Percentiles rank a stretch among this genome's conserved stretches.
Evolutionary conservation across 1,140 invertebrate species (phyloP).

Genomic region (Copidosoma floridanum): DNA sequence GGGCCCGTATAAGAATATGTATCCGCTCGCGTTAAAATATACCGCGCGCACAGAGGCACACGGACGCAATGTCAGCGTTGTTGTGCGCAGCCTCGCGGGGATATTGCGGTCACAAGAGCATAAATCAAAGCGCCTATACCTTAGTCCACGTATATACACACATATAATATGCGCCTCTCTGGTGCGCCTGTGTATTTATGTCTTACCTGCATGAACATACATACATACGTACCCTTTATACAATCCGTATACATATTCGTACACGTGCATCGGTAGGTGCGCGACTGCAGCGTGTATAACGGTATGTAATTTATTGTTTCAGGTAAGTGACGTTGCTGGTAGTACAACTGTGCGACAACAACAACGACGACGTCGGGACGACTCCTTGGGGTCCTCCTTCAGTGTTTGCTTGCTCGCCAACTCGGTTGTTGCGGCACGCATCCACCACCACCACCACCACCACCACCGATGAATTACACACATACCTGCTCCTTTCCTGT

Average conservation of each 20-base stretch:
- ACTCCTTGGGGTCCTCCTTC: constrained; percentile 39
- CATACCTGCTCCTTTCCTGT: constrained; percentile 47
- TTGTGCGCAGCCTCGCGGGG: constrained; percentile 24
- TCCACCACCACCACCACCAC: too few relatives aligned
- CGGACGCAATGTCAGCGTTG: too few relatives aligned
- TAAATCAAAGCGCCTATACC: constrained; percentile 46
- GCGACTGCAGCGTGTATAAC: constrained; percentile 42
- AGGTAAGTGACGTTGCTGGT: constrained; percentile 55
- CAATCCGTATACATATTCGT: neutral
- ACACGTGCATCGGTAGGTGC: neutral
- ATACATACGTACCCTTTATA: constrained; percentile 30
- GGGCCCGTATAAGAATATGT: constrained; percentile 21
- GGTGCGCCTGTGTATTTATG: neutral
- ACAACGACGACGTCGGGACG: constrained; percentile 6
- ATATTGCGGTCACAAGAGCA: constrained; percentile 38
- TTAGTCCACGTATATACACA: constrained; percentile 32
- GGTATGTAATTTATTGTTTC: constrained; percentile 58
- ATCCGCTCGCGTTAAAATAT: constrained; percentile 31
- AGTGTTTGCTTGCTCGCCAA: neutral
- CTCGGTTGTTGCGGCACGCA: too few relatives aligned
- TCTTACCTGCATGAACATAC: constrained; percentile 45
- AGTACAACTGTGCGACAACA: neutral
- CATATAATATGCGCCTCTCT: too few relatives aligned
- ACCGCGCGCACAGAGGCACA: neutral
- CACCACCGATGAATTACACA: too few relatives aligned